phyloP scores from a whole-genome alignment of 2,113 vertebrate genomes.

The Tragelaphus scriptus region DNA sequence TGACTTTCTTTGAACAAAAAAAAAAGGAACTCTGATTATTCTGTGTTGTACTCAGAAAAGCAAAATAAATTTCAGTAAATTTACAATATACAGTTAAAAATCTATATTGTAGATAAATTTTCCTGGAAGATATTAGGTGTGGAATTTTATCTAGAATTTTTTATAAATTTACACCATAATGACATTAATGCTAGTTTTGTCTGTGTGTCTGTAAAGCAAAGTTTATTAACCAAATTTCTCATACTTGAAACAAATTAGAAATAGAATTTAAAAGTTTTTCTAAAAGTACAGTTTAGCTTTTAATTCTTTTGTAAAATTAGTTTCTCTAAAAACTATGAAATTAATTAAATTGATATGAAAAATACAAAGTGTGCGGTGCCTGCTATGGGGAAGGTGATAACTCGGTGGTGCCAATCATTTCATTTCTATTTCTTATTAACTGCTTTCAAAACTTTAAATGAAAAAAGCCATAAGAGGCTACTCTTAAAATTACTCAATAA shows the following conservation, averaged over 20 bases:
- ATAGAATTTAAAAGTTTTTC: background rate
- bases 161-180: background rate
- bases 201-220: background rate
- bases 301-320: background rate
- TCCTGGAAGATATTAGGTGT: background rate
- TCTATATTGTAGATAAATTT: background rate
- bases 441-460: background rate
- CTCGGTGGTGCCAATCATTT: background rate
- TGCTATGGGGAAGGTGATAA: background rate
- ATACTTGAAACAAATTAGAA: slow-evolving; percentile 1
- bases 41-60: background rate
- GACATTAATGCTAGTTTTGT: background rate
- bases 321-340: background rate
- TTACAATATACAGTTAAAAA: slow-evolving; percentile 7
- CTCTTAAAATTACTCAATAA: background rate
- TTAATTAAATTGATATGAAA: background rate
- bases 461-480: background rate
- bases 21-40: background rate
- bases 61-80: background rate
- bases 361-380: background rate
- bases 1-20: background rate
- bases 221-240: background rate
- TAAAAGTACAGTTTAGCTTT: background rate
- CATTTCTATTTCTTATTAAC: background rate
- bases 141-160: background rate